Base-by-base conservation (phyloP, 1,140 invertebrate species). In the Conus ventricosus region DNA sequence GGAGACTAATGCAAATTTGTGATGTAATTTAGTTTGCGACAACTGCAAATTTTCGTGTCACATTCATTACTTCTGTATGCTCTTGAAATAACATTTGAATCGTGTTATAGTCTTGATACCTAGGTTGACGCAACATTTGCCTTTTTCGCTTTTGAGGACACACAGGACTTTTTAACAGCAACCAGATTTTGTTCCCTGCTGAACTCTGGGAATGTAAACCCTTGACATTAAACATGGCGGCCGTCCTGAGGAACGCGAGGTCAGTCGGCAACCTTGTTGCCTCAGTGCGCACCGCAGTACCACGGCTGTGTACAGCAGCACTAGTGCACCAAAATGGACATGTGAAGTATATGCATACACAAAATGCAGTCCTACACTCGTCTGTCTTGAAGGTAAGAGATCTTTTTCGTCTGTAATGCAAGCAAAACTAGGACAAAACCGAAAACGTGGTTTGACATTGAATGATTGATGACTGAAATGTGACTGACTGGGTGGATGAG, bases 241-340 rank as follows among this genome's bases (percentile, higher is more conserved):
- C 90, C 55, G 85, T 91, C 85, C 87, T 90, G 87, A 88, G 90
- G 71, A 92, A 91, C 84, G 90, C 89, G 88, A 88, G 91, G 83
- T 82, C 90, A 85, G 75, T 85, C 55, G 89, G 89, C 71, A 84
- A 91, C 75, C 80, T 88, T 54, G 86, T 87, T 67, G 88, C 88
- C 53, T 86, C 89, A 75, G 63, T 91, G 55, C 88, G 90, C 53
- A 89, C 82, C 27, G 88, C 89, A 25, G 15, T 91, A 60, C 91
- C 90, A 54, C 89, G 89, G 89, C 86, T 89, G 20, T 90, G 88
- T 84, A 88, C 89, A 23, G 90, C 89, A 27, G 85, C 91, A 88
- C 76, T 89, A 39, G 57, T 92, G 57, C 91, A 92, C 17, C 87
- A 86, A 10, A 92, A 81, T 89, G 71, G 88, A 85, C n/a, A 80